phyloP scores from a whole-genome alignment of 2,113 vertebrate genomes.

The Ammodytes marinus region DNA sequence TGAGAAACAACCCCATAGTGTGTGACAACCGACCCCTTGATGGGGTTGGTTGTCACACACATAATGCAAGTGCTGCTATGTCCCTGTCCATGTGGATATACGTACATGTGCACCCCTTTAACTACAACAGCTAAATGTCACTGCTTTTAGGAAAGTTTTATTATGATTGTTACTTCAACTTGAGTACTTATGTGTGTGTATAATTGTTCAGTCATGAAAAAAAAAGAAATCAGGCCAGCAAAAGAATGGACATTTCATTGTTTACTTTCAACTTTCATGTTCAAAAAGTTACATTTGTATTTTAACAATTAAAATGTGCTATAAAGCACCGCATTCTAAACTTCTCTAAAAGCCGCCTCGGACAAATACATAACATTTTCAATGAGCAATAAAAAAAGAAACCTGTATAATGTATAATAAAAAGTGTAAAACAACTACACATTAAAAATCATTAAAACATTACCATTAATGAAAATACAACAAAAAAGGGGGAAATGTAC shows the following conservation, averaged over 20 bases:
- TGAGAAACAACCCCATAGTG: too few species aligned
- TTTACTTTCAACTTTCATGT: constrained; percentile 97
- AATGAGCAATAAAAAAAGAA: constrained; percentile 95
- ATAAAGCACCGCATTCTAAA: constrained; percentile 91
- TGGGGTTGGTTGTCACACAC: too few species aligned
- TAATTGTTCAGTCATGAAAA: constrained; percentile 17
- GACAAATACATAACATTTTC: constrained; percentile 94
- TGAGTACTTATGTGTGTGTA: background rate
- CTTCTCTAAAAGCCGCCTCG: constrained; percentile 96
- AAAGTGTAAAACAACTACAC: constrained; percentile 99
- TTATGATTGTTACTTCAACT: background rate
- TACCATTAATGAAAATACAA: constrained; percentile 94
- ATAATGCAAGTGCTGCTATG: too few species aligned
- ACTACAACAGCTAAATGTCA: too few species aligned
- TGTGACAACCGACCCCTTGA: too few species aligned
- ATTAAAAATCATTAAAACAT: constrained; percentile 96
- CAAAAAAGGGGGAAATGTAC: constrained; percentile 94
- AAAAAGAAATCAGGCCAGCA: constrained; percentile 12
- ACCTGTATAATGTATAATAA: constrained; percentile 95
- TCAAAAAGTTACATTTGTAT: constrained; percentile 93
- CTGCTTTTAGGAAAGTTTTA: background rate
- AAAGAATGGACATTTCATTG: constrained; percentile 87
- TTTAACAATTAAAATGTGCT: constrained; percentile 98
- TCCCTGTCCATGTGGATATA: too few species aligned
- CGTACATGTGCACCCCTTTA: too few species aligned